These are phyloP conservation scores for Pterostichus madidus DNA, from an alignment of 2,888 invertebrate genomes.

Conservation along the genomic window DNA sequence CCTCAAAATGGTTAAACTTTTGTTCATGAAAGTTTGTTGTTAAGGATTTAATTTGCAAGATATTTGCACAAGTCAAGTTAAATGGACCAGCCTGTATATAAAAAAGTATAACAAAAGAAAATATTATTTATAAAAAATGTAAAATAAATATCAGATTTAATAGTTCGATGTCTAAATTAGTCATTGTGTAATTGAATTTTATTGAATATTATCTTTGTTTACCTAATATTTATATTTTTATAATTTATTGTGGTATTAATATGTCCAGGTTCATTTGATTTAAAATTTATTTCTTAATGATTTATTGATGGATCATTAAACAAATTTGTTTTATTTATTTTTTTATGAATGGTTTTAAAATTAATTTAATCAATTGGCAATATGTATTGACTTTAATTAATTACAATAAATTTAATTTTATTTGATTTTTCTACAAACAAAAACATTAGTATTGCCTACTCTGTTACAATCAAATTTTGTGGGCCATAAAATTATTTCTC, in stretches of 20 bases:
- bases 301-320: conserved; percentile 52
- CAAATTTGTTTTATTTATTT: conserved; percentile 52
- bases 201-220: conserved; percentile 15
- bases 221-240: conserved; percentile 45
- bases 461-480: not conserved
- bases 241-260: conserved; percentile 45
- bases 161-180: no score
- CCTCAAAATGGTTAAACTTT: no score
- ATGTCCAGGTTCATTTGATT: conserved; percentile 29
- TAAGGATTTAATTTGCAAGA: no score
- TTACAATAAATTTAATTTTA: conserved; percentile 47
- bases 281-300: conserved; percentile 49
- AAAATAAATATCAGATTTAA: no score
- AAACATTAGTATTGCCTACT: conserved; percentile 6
- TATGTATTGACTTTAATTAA: conserved; percentile 48
- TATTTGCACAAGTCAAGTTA: no score
- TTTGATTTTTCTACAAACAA: conserved; percentile 40
- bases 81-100: no score
- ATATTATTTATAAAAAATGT: no score
- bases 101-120: no score
- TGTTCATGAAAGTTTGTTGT: no score
- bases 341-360: conserved; percentile 52
- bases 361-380: conserved; percentile 46
- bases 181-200: not conserved
- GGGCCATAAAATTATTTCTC: not conserved